Evolutionary conservation across 2,888 invertebrate species (phyloP).

Genomic region (Antheraea assamensis): DNA sequence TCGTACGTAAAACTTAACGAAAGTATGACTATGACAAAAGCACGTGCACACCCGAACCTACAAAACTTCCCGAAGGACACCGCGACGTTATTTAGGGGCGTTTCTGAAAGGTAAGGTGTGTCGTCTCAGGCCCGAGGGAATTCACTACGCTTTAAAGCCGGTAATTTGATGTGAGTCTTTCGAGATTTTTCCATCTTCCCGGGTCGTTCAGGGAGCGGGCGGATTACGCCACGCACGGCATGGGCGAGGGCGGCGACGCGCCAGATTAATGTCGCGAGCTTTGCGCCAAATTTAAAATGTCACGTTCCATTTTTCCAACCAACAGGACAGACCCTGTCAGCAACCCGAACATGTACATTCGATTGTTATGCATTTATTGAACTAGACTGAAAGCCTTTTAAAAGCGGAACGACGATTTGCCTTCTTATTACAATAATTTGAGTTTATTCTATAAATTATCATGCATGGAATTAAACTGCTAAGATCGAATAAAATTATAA

Average conservation of each 20-base stretch:
- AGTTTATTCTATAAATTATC: slow-evolving; percentile 8
- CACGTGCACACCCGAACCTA: slow-evolving; percentile 74
- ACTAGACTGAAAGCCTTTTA: slow-evolving; percentile 32
- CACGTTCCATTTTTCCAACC: slow-evolving; percentile 78
- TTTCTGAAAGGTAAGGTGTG: slow-evolving; percentile 78
- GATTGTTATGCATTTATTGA: slow-evolving; percentile 54
- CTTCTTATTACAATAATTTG: neutral
- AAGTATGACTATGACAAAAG: slow-evolving; percentile 80
- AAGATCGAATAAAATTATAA: neutral
- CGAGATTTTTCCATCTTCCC: slow-evolving; percentile 79
- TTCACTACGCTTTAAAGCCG: slow-evolving; percentile 78
- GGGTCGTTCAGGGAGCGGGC: slow-evolving; percentile 71
- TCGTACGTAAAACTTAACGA: slow-evolving; percentile 74
- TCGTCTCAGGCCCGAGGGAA: slow-evolving; percentile 69
- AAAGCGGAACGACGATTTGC: neutral
- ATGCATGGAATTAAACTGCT: slow-evolving; percentile 14
- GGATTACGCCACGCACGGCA: slow-evolving; percentile 76
- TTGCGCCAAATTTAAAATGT: slow-evolving; percentile 79
- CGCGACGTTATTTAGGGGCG: slow-evolving; percentile 73
- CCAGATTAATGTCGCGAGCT: slow-evolving; percentile 78
- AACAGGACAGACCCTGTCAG: slow-evolving; percentile 66
- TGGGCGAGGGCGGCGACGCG: slow-evolving; percentile 74
- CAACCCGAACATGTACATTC: slow-evolving; percentile 59
- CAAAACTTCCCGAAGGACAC: slow-evolving; percentile 78
- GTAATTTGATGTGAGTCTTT: slow-evolving; percentile 81